Evolutionary conservation across 2,888 invertebrate genomes (phyloP), one percentile per base, ranked within the genome.

Genomic region (Microplitis deprimator): DNA sequence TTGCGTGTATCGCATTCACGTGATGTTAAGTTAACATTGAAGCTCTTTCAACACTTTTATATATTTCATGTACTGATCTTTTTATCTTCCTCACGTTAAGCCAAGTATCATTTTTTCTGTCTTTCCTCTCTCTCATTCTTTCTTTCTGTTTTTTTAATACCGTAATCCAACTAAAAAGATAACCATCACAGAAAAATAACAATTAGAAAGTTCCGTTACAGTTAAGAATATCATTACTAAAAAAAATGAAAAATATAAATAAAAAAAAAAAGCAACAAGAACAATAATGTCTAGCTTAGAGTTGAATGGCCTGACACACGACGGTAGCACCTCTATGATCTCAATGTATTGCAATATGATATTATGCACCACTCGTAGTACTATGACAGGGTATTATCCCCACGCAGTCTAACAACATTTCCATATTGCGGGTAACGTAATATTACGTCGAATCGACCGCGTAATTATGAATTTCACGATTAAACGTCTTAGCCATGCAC

Each of bases 301-400:
- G 70, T 70, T 59, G 70, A 70, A 70, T 70, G 70, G 7, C 70
- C 70, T 61, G 59, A 70, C 41, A 50, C 39, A 68, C 59, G 17
- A 70, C 61, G 61, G 61, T 71, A 62, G 73, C 82, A 84, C 83
- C 82, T 83, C 80, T 73, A 80, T 82, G 82, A 84, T 86, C 83
- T 82, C 85, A 87, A 87, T 86, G 83, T 87, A 89, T 89, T 85
- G 86, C 87, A 85, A 88, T 88, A 88, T 88, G 87, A 88, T 85
- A 89, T 89, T 89, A 89, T 88, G 88, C 89, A 84, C 85, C 84
- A 86, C 81, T 80, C 73, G 62, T 86, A 83, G 84, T 82, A 81
- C 85, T 87, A 87, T 87, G 89, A 89, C 87, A 88, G 89, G 89
- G 86, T 89, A 89, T 89, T 89, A 89, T 88, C 89, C 87, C 88